Percentiles rank a stretch among this genome's conserved stretches.
These are phyloP conservation scores for Pelvicachromis taeniatus DNA, from an alignment of 2,113 vertebrate genomes.

Conservation along the genomic window DNA sequence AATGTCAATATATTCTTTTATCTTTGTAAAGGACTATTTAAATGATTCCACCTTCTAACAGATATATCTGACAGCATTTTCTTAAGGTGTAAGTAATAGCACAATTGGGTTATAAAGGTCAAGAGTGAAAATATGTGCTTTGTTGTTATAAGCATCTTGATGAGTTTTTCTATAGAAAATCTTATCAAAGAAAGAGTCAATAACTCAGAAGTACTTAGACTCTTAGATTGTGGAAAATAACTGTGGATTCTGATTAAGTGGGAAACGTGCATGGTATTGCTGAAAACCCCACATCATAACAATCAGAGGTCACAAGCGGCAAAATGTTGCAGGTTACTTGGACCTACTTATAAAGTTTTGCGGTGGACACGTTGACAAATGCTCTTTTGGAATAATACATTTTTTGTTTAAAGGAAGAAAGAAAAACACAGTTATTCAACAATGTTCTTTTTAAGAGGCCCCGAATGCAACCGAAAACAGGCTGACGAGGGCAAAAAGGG, in stretches of 20 bases:
- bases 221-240: not conserved
- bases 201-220: not conserved
- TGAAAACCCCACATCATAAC: not conserved
- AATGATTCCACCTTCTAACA: not conserved
- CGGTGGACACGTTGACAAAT: not conserved
- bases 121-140: not conserved
- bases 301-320: not conserved
- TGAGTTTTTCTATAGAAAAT: not conserved
- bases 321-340: not conserved
- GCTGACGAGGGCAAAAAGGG: not conserved
- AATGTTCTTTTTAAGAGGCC: not conserved
- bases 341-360: not conserved
- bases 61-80: not conserved
- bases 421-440: not conserved
- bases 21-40: not conserved
- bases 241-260: not conserved
- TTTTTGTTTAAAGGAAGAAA: not conserved
- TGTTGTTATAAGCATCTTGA: not conserved
- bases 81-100: not conserved
- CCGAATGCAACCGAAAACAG: not conserved
- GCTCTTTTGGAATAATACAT: not conserved
- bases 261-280: not conserved
- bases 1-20: not conserved
- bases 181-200: not conserved
- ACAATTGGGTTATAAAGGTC: not conserved